Percentiles rank a stretch among this genome's conserved stretches.
Evolutionary conservation across 2,888 invertebrate genomes (phyloP).

Genomic region (Mythimna loreyi): DNA sequence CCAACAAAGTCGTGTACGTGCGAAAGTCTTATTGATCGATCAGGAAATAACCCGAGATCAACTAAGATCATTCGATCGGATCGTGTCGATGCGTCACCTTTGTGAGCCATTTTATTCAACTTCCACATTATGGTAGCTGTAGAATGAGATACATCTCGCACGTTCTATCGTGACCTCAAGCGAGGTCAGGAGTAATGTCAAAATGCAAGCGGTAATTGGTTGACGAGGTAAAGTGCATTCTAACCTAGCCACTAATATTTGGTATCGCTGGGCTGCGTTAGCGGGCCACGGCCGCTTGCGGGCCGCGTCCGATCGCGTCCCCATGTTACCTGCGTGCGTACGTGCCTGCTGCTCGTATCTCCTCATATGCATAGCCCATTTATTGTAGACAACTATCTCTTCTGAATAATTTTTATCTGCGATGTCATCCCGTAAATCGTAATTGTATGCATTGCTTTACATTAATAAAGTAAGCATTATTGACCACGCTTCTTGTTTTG

Average conservation of each 20-base stretch:
- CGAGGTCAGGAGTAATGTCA: slow-evolving; percentile 42
- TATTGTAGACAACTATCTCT: not conserved
- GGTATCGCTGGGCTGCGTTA: slow-evolving; percentile 61
- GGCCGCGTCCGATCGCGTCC: slow-evolving; percentile 51
- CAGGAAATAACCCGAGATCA: slow-evolving; percentile 68
- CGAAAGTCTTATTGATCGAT: slow-evolving; percentile 46
- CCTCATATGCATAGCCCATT: slow-evolving; percentile 16
- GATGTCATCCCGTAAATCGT: slow-evolving; percentile 18
- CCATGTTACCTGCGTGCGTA: slow-evolving; percentile 57
- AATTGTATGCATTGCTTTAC: slow-evolving; percentile 4
- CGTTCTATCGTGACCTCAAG: slow-evolving; percentile 44
- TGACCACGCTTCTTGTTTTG: not conserved
- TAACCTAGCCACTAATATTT: slow-evolving; percentile 75
- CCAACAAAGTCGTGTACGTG: slow-evolving; percentile 64
- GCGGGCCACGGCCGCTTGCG: slow-evolving; percentile 63
- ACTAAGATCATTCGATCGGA: slow-evolving; percentile 86
- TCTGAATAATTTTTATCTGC: slow-evolving; percentile 8
- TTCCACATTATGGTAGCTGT: slow-evolving; percentile 76
- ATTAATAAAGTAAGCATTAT: not conserved
- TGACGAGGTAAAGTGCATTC: slow-evolving; percentile 69
- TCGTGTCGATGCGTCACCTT: slow-evolving; percentile 91
- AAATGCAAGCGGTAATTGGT: slow-evolving; percentile 46
- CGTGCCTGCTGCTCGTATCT: slow-evolving; percentile 41
- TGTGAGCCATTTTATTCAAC: slow-evolving; percentile 88
- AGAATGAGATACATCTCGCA: slow-evolving; percentile 46